Evolutionary conservation across 2,113 vertebrate species (phyloP).

Genomic region (Stictonetta naevosa): DNA sequence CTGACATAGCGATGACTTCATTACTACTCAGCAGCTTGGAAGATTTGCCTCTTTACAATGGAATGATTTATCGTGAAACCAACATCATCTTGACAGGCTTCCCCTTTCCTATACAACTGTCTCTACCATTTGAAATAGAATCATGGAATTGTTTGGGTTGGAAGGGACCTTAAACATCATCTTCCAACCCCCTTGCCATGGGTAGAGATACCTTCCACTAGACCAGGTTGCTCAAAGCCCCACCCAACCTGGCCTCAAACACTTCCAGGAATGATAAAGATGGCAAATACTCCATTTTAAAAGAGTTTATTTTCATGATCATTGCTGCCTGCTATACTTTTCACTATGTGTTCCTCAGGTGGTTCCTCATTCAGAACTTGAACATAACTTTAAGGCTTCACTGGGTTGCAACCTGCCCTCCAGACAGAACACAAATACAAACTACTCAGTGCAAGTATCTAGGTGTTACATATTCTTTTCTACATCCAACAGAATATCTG

Average conservation of each 20-base stretch:
- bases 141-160: no score
- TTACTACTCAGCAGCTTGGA: background rate
- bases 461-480: background rate
- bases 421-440: background rate
- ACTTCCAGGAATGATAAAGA: background rate
- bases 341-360: background rate
- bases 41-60: background rate
- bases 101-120: background rate
- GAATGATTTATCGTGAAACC: constrained; percentile 38
- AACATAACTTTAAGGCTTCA: background rate
- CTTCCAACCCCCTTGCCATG: no score
- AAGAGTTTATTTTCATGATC: background rate
- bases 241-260: no score
- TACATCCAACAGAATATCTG: background rate
- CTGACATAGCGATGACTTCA: constrained; percentile 21
- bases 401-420: background rate
- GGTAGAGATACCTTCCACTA: no score
- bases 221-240: no score
- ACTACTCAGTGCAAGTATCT: background rate
- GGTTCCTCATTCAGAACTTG: background rate
- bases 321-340: background rate
- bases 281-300: background rate
- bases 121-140: background rate
- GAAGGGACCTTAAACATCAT: no score
- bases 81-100: background rate